phyloP scores from a whole-genome alignment of 92 coral and sea anemone genomes.

The Anthopleura xanthogrammica region DNA sequence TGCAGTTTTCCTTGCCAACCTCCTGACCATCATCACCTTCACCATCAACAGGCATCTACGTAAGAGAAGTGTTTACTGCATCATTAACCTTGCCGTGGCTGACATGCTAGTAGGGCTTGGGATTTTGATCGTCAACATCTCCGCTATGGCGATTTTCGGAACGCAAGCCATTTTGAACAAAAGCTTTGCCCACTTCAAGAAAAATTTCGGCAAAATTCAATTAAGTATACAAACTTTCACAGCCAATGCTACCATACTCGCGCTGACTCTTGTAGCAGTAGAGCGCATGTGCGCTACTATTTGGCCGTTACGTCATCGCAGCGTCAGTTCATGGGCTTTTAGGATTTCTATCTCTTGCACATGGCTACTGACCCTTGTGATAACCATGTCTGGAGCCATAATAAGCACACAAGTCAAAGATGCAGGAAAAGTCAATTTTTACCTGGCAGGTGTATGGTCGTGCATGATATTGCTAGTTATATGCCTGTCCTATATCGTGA shows the following conservation, averaged over 20 bases:
- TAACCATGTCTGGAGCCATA: not conserved
- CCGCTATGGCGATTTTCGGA: constrained; percentile 1
- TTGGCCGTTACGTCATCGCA: constrained; percentile 11
- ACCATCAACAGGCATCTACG: constrained; percentile 15
- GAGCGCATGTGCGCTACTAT: constrained; percentile 29
- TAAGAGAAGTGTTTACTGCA: constrained; percentile 9
- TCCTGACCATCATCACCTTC: constrained; percentile 11
- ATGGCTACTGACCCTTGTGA: not conserved
- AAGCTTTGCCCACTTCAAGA: not conserved
- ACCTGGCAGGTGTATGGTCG: constrained; percentile 13
- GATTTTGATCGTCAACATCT: not conserved
- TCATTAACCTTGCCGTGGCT: constrained; percentile 22
- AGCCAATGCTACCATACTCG: constrained; percentile 11
- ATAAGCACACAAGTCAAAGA: not conserved
- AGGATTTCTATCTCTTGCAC: not conserved
- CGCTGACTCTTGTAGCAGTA: constrained; percentile 20
- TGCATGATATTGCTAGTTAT: not conserved
- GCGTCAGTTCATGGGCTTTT: not conserved
- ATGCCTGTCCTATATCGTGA: not conserved
- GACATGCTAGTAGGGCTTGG: constrained; percentile 29
- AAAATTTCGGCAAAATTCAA: constrained; percentile 12
- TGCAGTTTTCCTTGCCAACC: not conserved
- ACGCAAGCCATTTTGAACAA: constrained; percentile 14
- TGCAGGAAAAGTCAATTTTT: constrained; percentile 5
- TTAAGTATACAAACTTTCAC: constrained; percentile 20